Conservation (phyloP, 2,888 invertebrate genomes). For the Aporophyla nigra region DNA sequence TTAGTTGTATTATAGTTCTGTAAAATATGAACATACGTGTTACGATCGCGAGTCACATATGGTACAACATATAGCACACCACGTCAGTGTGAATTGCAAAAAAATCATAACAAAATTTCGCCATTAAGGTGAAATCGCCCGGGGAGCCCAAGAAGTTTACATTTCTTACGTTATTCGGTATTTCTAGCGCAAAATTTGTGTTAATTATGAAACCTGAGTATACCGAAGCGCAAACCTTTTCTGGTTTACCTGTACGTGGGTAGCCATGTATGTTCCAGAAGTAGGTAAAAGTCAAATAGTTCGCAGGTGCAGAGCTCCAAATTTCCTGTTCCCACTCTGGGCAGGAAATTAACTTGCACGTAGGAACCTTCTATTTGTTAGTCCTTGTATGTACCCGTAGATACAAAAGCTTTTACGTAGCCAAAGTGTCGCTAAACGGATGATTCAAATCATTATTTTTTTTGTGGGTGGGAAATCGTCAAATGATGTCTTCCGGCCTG, state of each 20-base stretch:
- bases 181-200: no score
- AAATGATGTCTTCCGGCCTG: no score
- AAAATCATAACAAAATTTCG: no score
- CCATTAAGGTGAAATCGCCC: no score
- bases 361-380: neutral
- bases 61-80: no score
- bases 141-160: no score
- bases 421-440: neutral
- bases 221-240: neutral
- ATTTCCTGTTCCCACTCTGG: slow-evolving; percentile 10
- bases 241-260: neutral
- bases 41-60: no score
- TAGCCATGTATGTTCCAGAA: neutral
- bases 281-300: slow-evolving; percentile 9
- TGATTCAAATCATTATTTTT: neutral
- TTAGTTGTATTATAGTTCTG: no score
- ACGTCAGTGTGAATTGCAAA: no score
- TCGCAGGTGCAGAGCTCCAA: slow-evolving; percentile 16
- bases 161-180: no score
- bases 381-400: neutral
- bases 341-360: slow-evolving; percentile 31
- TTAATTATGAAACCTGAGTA: neutral
- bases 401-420: neutral
- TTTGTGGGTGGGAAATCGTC: no score
- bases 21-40: no score